Conservation (phyloP, 2,797 vertebrate species). For the Dermochelys coriacea region DNA sequence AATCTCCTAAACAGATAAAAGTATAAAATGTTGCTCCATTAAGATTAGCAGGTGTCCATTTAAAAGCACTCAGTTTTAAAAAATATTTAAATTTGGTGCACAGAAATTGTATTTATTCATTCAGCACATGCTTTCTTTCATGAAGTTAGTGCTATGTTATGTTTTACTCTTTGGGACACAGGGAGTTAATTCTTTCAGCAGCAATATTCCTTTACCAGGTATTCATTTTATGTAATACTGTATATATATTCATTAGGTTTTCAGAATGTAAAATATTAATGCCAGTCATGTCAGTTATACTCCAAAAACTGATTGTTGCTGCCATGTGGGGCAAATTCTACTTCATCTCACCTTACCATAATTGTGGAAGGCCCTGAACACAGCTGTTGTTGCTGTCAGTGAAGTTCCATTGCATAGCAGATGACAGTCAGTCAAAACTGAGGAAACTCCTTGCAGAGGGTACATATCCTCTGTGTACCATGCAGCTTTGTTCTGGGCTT, state of each 20-base stretch:
- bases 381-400: neutral
- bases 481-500: too few relatives aligned
- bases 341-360: neutral
- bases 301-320: neutral
- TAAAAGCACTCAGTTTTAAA: neutral
- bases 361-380: neutral
- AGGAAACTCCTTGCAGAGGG: neutral
- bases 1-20: neutral
- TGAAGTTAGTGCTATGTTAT: neutral
- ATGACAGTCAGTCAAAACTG: neutral
- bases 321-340: neutral
- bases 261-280: neutral
- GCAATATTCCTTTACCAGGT: rapidly evolving
- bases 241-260: neutral
- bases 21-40: neutral
- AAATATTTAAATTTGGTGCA: neutral
- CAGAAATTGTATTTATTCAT: neutral
- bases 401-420: neutral
- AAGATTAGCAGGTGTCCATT: neutral
- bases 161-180: neutral
- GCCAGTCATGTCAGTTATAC: neutral
- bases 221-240: rapidly evolving
- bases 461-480: too few relatives aligned
- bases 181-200: neutral
- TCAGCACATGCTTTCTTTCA: neutral